phyloP scores from a whole-genome alignment of 2,113 vertebrate species.

The Zootoca vivipara region DNA sequence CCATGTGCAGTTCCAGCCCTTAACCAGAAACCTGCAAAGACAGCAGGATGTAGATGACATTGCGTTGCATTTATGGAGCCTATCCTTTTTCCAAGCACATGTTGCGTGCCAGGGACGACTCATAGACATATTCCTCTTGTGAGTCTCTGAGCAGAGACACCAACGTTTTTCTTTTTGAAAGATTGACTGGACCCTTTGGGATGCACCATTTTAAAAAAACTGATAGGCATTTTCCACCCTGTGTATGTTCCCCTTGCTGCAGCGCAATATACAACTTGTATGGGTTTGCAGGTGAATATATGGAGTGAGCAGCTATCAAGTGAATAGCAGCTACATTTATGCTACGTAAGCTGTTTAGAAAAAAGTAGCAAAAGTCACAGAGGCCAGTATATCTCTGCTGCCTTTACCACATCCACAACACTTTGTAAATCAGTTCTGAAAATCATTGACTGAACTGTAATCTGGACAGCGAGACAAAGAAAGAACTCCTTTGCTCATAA shows the following conservation, averaged over 20 bases:
- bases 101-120: not conserved
- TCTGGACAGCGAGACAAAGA: slow-evolving; percentile 50
- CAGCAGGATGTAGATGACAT: not conserved
- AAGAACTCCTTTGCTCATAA: slow-evolving; percentile 59
- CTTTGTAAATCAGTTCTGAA: slow-evolving; percentile 39
- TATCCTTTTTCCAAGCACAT: not conserved
- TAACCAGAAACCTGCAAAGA: not conserved
- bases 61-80: not conserved
- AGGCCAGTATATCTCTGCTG: slow-evolving; percentile 39
- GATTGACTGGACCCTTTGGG: not conserved
- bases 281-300: slow-evolving; percentile 49
- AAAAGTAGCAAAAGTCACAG: slow-evolving; percentile 51
- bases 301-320: slow-evolving; percentile 58
- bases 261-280: slow-evolving; percentile 33
- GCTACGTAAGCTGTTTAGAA: slow-evolving; percentile 36
- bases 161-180: not conserved
- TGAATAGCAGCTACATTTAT: slow-evolving; percentile 47
- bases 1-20: not conserved
- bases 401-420: slow-evolving; percentile 40
- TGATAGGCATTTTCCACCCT: not conserved
- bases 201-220: slow-evolving; percentile 14
- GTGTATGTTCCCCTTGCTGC: slow-evolving; percentile 48
- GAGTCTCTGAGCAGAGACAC: not conserved
- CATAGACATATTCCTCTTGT: not conserved
- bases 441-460: slow-evolving; percentile 56